Evolutionary conservation across 2,113 vertebrate genomes (phyloP).

Genomic region (Hemiscyllium ocellatum): DNA sequence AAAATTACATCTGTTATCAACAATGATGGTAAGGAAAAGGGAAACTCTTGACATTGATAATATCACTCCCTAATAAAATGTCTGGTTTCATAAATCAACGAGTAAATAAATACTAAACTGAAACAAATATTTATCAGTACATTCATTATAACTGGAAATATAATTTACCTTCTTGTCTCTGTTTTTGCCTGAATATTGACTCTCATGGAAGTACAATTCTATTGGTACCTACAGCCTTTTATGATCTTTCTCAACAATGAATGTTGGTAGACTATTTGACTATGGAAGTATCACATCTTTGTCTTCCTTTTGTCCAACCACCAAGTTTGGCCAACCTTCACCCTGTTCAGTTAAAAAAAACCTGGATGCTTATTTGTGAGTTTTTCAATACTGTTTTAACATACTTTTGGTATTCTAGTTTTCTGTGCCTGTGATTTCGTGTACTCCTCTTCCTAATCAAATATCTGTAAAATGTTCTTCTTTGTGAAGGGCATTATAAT

Average conservation of each 20-base stretch:
- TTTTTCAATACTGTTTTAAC: not conserved
- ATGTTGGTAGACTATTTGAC: not conserved
- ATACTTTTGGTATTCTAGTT: not conserved
- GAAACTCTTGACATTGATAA: not conserved
- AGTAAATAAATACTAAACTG: not conserved
- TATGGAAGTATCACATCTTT: not conserved
- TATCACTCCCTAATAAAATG: not conserved
- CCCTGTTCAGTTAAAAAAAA: not conserved
- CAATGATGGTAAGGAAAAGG: not conserved
- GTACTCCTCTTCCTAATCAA: not conserved
- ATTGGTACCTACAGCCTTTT: not conserved
- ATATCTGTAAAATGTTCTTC: not conserved
- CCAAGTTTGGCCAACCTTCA: not conserved
- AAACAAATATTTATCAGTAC: not conserved
- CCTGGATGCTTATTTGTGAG: not conserved
- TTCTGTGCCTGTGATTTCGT: too few species aligned
- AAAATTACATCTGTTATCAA: not conserved
- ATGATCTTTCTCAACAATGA: not conserved
- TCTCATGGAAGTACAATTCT: not conserved
- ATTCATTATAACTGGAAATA: not conserved
- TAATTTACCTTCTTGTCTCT: not conserved
- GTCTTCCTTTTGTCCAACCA: not conserved
- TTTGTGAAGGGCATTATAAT: not conserved
- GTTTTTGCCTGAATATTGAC: not conserved
- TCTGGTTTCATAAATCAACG: not conserved